Evolutionary conservation across 2,797 vertebrate species (phyloP).

Genomic region (Nyctalus aviator): DNA sequence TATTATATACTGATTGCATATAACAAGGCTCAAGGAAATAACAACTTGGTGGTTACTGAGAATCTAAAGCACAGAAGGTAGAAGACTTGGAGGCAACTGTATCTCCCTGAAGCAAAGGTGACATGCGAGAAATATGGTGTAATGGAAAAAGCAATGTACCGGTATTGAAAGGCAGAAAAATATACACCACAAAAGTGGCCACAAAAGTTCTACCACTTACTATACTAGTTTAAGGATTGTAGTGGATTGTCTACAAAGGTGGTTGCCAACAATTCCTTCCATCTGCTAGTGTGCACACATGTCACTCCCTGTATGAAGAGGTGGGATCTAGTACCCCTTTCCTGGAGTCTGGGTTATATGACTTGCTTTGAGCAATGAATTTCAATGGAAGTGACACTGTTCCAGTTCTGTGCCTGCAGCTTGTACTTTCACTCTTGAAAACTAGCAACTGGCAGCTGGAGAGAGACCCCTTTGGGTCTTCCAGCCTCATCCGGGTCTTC

Average conservation of each 20-base stretch:
- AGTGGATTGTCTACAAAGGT: not conserved
- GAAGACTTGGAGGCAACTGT: not conserved
- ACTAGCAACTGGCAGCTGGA: not conserved
- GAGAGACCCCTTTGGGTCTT: not conserved
- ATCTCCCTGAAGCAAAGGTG: not conserved
- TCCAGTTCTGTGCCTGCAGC: not conserved
- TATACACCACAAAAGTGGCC: not conserved
- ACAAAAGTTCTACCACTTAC: not conserved
- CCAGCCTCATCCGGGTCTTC: not conserved
- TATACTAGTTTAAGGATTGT: not conserved
- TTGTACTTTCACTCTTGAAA: not conserved
- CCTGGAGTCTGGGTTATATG: not conserved
- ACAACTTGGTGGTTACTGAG: not conserved
- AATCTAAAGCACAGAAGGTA: not conserved
- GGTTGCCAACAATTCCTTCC: not conserved
- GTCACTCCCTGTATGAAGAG: not conserved
- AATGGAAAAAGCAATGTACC: not conserved
- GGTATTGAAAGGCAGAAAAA: constrained; percentile 6
- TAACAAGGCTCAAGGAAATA: not conserved
- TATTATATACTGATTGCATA: not conserved
- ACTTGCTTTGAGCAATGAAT: not conserved
- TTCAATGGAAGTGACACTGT: not conserved
- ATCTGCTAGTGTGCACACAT: not conserved
- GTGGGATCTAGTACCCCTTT: not conserved
- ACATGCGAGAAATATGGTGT: not conserved